A percentile compares a stretch with the other conserved stretches of the same genome.
These are phyloP conservation scores for Scleropages formosus DNA, from an alignment of 2,797 vertebrate genomes.

Conservation along the genomic window DNA sequence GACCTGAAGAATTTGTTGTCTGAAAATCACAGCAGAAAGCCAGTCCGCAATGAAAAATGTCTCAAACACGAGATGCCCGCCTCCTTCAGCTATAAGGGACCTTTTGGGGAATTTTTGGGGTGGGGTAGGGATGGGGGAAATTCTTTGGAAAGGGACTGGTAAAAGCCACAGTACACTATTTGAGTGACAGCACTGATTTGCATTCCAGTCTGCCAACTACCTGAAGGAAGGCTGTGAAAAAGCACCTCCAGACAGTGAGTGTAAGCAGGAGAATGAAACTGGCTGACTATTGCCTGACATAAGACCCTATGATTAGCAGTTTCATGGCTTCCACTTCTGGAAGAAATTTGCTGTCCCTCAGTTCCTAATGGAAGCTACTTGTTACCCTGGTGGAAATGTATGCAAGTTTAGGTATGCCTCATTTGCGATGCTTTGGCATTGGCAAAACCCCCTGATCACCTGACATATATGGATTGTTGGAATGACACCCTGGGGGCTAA, in stretches of 20 bases:
- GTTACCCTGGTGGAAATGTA: slow-evolving; percentile 27
- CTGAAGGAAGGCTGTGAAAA: slow-evolving; percentile 32
- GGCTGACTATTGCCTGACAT: slow-evolving; percentile 31
- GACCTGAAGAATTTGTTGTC: slow-evolving; percentile 40
- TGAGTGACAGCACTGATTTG: slow-evolving; percentile 36
- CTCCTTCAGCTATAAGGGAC: neutral
- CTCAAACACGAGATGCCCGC: slow-evolving; percentile 9
- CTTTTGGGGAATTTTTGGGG: slow-evolving; percentile 23
- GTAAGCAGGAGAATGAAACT: slow-evolving; percentile 18
- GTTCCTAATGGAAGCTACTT: slow-evolving; percentile 33
- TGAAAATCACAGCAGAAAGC: slow-evolving; percentile 27
- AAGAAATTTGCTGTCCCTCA: slow-evolving; percentile 1
- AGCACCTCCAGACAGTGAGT: slow-evolving; percentile 31
- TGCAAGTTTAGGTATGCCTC: slow-evolving; percentile 29
- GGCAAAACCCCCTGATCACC: neutral
- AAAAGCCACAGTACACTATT: slow-evolving; percentile 28
- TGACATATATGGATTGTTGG: slow-evolving; percentile 22
- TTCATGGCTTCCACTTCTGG: neutral
- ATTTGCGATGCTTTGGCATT: slow-evolving; percentile 26
- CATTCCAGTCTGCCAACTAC: slow-evolving; percentile 35
- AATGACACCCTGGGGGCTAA: slow-evolving; percentile 2
- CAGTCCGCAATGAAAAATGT: slow-evolving; percentile 22
- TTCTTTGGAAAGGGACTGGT: slow-evolving; percentile 27
- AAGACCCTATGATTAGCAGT: neutral
- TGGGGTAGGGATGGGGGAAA: neutral